Evolutionary conservation across 2,797 vertebrate species (phyloP).

Genomic region (Toxotes lorentzi): DNA sequence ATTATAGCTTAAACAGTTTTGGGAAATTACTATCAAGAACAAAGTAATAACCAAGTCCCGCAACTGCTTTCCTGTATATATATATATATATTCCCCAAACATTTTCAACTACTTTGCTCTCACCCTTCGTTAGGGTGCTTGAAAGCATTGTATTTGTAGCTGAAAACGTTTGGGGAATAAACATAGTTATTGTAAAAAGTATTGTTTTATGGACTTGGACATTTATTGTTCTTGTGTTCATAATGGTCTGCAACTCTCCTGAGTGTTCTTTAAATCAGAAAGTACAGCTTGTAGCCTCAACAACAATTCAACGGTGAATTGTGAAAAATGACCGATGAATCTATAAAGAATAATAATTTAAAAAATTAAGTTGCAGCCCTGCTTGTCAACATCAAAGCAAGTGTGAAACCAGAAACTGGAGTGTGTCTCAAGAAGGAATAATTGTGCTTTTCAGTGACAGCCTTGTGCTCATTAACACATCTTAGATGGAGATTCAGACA

Average conservation of each 20-base stretch:
- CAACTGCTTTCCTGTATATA: neutral
- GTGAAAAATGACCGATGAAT: conserved; percentile 7
- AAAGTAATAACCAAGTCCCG: conserved; percentile 10
- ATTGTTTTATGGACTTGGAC: neutral
- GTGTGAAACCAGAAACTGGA: conserved; percentile 14
- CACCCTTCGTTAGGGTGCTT: neutral
- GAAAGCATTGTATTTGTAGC: conserved; percentile 10
- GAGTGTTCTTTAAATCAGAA: neutral
- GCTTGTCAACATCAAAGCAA: neutral
- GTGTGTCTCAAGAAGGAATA: conserved; percentile 19
- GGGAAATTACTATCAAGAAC: neutral
- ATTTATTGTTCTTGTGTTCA: neutral
- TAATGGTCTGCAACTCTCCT: neutral
- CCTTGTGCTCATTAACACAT: conserved; percentile 64
- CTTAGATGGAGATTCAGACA: conserved; percentile 48
- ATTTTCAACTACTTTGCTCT: neutral
- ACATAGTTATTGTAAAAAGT: neutral
- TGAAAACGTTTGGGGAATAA: neutral
- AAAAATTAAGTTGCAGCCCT: neutral
- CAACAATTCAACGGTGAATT: neutral
- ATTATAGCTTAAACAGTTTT: neutral
- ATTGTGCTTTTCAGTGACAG: conserved; percentile 35
- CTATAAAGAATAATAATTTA: neutral
- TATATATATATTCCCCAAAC: neutral
- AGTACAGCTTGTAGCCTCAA: neutral